Base-by-base conservation (phyloP, 2,888 invertebrate species). In the Ochropleura leucogaster region DNA sequence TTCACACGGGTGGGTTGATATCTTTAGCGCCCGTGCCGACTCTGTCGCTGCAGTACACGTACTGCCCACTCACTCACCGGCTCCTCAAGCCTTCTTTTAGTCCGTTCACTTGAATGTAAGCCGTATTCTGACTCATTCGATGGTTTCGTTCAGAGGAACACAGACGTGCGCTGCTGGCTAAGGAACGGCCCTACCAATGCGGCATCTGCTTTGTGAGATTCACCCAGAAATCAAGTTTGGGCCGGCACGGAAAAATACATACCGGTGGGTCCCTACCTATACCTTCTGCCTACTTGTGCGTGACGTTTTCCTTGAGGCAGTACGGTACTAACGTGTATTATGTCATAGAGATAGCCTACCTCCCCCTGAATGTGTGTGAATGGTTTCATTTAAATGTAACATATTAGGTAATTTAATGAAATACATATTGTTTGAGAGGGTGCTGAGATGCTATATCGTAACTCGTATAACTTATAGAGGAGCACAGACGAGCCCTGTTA, bases 211-310 rank as follows among this genome's bases (percentile, higher is more conserved):
- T 97, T 93, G 97, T 97, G 93, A 95, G 97, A 92, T 97, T 97
- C 94, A 97, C 97, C 88, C 97, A 97, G 94, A 97, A 97, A 94
- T 97, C 97, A 93, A 97, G 97, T 92, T 95, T 97, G 89, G 97
- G 97, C 93, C 97, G 97, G 90, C 97, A 97, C 95, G 97, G 97
- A 92, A 97, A 97, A 89, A 97, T 97, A 85, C 97, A 97, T 91
- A 97, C 97, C 90, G 96, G 96, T 97, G 95, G 93, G 95, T 95
- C 90, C 85, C 88, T 92, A 88, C 87, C 87, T 91, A 87, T 89
- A 90, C 89, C 88, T 92, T 84, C 90, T 90, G 93, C 90, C 92
- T 88, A 92, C 90, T 92, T 92, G 88, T 92, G 93, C 93, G 93
- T 93, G 92, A 90, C 92, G 92, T 91, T 88, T 86, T 89, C 90